Base-by-base conservation (phyloP, 2,113 vertebrate species). In the Ceyx cyanopectus region DNA sequence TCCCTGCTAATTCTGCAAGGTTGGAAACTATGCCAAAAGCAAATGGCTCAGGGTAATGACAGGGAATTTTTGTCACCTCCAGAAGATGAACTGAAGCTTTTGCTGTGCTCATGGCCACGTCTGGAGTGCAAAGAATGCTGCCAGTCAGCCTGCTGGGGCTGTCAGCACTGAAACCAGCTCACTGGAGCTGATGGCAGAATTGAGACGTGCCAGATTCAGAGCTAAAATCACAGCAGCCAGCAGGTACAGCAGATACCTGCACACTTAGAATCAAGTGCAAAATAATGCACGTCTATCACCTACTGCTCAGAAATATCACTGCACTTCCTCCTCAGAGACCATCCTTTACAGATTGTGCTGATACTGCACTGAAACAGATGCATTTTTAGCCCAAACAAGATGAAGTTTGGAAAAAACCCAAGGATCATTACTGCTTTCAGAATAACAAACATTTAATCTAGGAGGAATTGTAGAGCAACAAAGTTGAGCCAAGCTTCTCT, bases 191-290 rank as follows among this genome's bases (percentile, higher is more conserved):
- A 67, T 0, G 3, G 92, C 78, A 95, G 75, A 74, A 70, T 8
- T 70, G 85, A 90, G 94, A 85, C 26, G 83, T 43, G 74, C 53
- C 72, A 89, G 53, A 27, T 67, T 73, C 58, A 74, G 3, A 65
- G 60, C 34, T 83, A 51, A 83, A 88, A 94, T 63, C 82, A 43
- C 6, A 90, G 79, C 90, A 89, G 88, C 94, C 93, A 95, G 87
- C 92, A 95, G 68, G 68, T 67, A 93, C 82, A 83, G 78, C 83
- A 90, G 79, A 95, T 63, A 95, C 76, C 79, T 95, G 85, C 85
- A 85, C 16, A 26, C 22, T 83, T 70, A 46, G 45, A 77, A 70
- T 66, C 87, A 77, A 77, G 79, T 81, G 80, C 56, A 93, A 90
- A 94, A 65, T 87, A 51, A 58, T 24, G 46, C 68, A 78, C 6